These are phyloP conservation scores for Drosophila ustulata DNA, from an alignment of 2,888 invertebrate genomes.

Conservation along the genomic window DNA sequence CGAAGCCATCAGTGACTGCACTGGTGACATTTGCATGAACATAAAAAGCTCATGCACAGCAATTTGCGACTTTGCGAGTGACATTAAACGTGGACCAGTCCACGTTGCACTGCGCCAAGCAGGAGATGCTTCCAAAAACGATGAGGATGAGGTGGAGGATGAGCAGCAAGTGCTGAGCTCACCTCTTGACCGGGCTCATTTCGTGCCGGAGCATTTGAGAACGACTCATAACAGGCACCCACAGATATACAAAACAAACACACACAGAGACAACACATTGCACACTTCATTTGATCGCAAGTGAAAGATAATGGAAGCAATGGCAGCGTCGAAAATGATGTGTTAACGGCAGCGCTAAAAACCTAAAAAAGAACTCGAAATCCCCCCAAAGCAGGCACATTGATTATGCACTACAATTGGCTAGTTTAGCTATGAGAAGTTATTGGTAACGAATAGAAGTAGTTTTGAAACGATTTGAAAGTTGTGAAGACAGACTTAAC, in stretches of 20 bases:
- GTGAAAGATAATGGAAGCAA: conserved; percentile 73
- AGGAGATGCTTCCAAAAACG: neutral
- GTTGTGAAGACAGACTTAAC: neutral
- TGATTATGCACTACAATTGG: conserved; percentile 20
- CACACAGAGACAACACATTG: conserved; percentile 52
- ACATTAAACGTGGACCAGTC: conserved; percentile 78
- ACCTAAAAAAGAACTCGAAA: conserved; percentile 36
- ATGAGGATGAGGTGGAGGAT: conserved; percentile 13
- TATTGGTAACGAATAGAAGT: neutral
- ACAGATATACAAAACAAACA: conserved; percentile 3
- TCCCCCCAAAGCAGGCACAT: conserved; percentile 16
- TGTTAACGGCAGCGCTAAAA: conserved; percentile 78
- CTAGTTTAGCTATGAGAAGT: neutral
- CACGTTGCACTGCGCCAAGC: conserved; percentile 18
- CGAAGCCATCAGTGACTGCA: conserved; percentile 62
- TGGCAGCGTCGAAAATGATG: conserved; percentile 64
- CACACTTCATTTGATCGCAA: conserved; percentile 82
- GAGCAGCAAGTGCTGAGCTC: neutral
- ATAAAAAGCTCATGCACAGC: conserved; percentile 83
- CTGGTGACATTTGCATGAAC: conserved; percentile 80
- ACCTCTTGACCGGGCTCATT: conserved; percentile 51
- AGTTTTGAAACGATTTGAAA: neutral
- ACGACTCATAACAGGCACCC: conserved; percentile 20
- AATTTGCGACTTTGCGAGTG: conserved; percentile 82
- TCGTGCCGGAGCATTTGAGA: conserved; percentile 54